Percentiles rank a stretch among this genome's conserved stretches.
Evolutionary conservation across 2,797 vertebrate species (phyloP).

Genomic region (Thalassophryne amazonica): DNA sequence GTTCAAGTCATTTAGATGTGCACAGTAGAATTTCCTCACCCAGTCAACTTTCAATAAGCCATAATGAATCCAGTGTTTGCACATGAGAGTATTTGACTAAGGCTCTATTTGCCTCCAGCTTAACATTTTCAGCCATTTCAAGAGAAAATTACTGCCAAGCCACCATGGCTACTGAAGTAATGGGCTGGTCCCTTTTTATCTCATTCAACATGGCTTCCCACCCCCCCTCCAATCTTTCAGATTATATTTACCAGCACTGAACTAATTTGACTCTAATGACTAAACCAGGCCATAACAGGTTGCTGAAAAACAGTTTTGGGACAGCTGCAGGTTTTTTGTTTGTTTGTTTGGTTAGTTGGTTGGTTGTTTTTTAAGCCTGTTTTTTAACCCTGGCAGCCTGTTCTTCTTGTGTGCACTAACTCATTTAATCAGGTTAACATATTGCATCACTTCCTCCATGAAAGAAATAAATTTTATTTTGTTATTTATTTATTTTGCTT

Average conservation of each 20-base stretch:
- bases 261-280: conserved; percentile 4
- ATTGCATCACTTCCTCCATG: too few species aligned
- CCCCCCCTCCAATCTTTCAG: neutral
- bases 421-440: conserved; percentile 29
- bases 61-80: conserved; percentile 62
- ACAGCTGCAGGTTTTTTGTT: conserved; percentile 19
- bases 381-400: neutral
- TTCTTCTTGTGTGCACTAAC: conserved; percentile 8
- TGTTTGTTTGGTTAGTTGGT: conserved; percentile 22
- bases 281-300: conserved; percentile 12
- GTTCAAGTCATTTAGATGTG: conserved; percentile 51
- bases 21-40: conserved; percentile 35
- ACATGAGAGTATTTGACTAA: conserved; percentile 48
- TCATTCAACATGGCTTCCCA: neutral
- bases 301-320: neutral
- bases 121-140: conserved; percentile 53
- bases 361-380: neutral
- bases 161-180: conserved; percentile 14
- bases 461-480: too few species aligned
- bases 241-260: conserved; percentile 13
- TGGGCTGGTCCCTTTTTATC: conserved; percentile 6
- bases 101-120: conserved; percentile 50
- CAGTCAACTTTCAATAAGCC: conserved; percentile 41
- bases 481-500: too few species aligned
- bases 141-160: conserved; percentile 28